Percentiles rank a stretch among this genome's conserved stretches.
Conservation (phyloP, 2,797 vertebrate species). For the Okamejei kenojei region DNA sequence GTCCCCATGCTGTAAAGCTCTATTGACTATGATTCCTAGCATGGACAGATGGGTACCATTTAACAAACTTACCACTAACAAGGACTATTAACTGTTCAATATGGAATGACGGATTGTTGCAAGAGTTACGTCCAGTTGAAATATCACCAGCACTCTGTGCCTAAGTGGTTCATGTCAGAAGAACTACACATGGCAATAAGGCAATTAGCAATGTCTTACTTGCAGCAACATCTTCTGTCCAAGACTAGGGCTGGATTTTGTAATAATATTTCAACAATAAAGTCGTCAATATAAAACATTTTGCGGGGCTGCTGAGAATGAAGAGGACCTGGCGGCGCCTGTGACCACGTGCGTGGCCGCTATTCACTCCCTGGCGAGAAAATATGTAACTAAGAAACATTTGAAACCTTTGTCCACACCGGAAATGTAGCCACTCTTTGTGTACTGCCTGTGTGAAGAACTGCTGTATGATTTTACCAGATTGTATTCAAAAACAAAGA, state of each 20-base stretch:
- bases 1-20: too few relatives aligned
- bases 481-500: too few relatives aligned
- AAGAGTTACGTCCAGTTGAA: not conserved
- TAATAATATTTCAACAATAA: not conserved
- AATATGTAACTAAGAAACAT: too few relatives aligned
- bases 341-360: too few relatives aligned
- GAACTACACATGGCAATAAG: not conserved
- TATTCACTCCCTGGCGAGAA: too few relatives aligned
- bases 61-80: not conserved
- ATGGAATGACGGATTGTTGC: not conserved
- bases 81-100: not conserved
- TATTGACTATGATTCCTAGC: not conserved
- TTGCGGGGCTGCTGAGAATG: too few relatives aligned
- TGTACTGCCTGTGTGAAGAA: too few relatives aligned
- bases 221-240: not conserved
- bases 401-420: too few relatives aligned
- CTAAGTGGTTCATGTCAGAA: conserved; percentile 7
- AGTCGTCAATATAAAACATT: too few relatives aligned
- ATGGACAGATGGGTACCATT: not conserved
- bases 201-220: not conserved
- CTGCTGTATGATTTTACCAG: too few relatives aligned
- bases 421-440: too few relatives aligned
- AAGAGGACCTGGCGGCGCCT: too few relatives aligned
- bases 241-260: not conserved
- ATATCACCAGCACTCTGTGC: not conserved